Evolutionary conservation across 1,140 invertebrate genomes (phyloP).

Genomic region (Drosophila kohkoa): DNA sequence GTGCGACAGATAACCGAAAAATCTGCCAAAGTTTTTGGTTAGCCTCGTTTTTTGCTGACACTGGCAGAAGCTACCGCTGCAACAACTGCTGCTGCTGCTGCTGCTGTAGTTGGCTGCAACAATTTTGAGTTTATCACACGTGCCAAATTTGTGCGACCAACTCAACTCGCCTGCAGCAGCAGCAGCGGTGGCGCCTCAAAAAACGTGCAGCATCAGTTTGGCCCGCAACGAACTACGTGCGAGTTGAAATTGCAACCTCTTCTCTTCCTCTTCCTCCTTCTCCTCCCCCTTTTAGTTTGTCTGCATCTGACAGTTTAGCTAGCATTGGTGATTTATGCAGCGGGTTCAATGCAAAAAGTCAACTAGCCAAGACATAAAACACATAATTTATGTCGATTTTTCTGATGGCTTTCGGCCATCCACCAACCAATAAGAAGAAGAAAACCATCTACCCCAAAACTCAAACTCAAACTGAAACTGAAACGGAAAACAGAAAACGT

Average conservation of each 20-base stretch:
- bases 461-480: neutral
- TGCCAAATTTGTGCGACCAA: slow-evolving; percentile 75
- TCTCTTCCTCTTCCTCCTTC: neutral
- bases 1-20: slow-evolving; percentile 71
- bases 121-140: slow-evolving; percentile 82
- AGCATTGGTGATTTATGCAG: slow-evolving; percentile 72
- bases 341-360: slow-evolving; percentile 79
- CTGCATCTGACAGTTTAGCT: slow-evolving; percentile 28
- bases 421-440: neutral
- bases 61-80: neutral
- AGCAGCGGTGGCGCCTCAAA: slow-evolving; percentile 45
- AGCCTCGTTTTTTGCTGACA: slow-evolving; percentile 35
- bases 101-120: slow-evolving; percentile 62
- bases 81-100: slow-evolving; percentile 41
- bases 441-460: neutral
- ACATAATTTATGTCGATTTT: slow-evolving; percentile 76
- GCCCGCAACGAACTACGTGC: slow-evolving; percentile 59
- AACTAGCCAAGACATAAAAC: slow-evolving; percentile 71
- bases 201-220: slow-evolving; percentile 52
- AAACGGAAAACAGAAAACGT: neutral
- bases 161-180: slow-evolving; percentile 60
- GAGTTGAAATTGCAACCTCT: slow-evolving; percentile 47
- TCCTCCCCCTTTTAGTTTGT: neutral
- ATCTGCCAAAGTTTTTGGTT: slow-evolving; percentile 52
- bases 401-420: slow-evolving; percentile 48